Percentiles rank a stretch among this genome's conserved stretches.
These are phyloP conservation scores for Mastigias papua DNA, from an alignment of 30 jellyfish, hydroid and myxozoan genomes.

Conservation along the genomic window DNA sequence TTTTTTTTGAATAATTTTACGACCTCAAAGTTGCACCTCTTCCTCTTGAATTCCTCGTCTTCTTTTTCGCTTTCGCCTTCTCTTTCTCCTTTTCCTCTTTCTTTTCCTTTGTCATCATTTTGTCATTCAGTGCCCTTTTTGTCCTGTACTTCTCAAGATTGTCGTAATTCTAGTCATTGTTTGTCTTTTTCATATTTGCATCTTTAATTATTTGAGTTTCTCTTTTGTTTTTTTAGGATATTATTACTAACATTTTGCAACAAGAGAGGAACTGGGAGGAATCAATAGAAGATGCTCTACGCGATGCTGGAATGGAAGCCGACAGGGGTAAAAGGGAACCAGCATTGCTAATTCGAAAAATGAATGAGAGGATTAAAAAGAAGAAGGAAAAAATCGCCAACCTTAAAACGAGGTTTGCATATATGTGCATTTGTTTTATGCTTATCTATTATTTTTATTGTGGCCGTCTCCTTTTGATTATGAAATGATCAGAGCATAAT, in stretches of 20 bases:
- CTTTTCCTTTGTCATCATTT: no score
- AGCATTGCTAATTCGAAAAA: conserved; percentile 53
- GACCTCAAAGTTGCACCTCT: no score
- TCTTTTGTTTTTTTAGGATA: conserved; percentile 5
- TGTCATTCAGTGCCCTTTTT: no score
- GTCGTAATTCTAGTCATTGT: no score
- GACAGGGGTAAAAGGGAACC: conserved; percentile 70
- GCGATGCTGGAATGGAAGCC: conserved; percentile 66
- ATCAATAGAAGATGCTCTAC: conserved; percentile 86
- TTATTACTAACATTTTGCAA: conserved; percentile 35
- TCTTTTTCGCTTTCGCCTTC: no score
- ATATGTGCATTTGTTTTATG: neutral
- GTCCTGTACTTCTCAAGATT: no score
- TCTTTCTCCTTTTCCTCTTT: no score
- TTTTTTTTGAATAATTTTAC: no score
- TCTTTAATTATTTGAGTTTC: neutral
- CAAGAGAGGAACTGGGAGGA: conserved; percentile 95
- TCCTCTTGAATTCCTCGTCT: no score
- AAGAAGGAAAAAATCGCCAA: conserved; percentile 52
- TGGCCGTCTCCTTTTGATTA: no score
- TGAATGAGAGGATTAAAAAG: conserved; percentile 55
- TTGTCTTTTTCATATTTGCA: neutral
- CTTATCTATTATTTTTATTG: no score
- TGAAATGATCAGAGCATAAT: no score
- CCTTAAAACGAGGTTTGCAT: conserved; percentile 42